phyloP scores from a whole-genome alignment of 2,113 vertebrate species.

The Gasterosteus nipponicus region DNA sequence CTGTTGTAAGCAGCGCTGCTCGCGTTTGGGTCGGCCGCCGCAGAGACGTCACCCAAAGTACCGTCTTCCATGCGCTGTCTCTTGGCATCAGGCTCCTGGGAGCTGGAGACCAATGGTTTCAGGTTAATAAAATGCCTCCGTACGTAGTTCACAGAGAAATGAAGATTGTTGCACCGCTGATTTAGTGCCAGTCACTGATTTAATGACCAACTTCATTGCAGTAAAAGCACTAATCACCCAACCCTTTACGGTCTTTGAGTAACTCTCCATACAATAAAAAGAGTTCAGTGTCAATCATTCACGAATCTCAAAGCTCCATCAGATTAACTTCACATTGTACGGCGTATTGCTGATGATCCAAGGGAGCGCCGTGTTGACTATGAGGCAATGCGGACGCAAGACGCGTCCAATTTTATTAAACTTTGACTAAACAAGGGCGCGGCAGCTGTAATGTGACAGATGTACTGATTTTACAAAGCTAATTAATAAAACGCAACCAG shows the following conservation, averaged over 20 bases:
- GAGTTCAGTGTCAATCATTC: too few relatives aligned
- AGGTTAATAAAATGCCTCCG: conserved; percentile 9
- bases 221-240: not conserved
- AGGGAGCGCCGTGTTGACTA: not conserved
- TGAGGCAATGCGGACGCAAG: not conserved
- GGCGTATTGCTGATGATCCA: not conserved
- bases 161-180: not conserved
- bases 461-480: too few relatives aligned
- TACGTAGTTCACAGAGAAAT: not conserved
- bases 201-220: not conserved
- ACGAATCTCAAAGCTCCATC: not conserved
- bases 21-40: conserved; percentile 87
- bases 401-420: not conserved
- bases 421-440: not conserved
- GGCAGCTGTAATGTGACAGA: not conserved
- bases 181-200: not conserved
- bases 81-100: conserved; percentile 90
- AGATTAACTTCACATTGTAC: not conserved
- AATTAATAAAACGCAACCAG: not conserved
- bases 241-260: too few relatives aligned
- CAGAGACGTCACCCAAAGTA: conserved; percentile 71
- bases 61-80: conserved; percentile 89
- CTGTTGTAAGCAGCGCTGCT: conserved; percentile 92
- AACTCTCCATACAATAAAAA: too few relatives aligned
- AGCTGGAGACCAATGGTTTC: conserved; percentile 52